These are phyloP conservation scores for Protonemura montana DNA, from an alignment of 2,888 invertebrate species.

Conservation along the genomic window DNA sequence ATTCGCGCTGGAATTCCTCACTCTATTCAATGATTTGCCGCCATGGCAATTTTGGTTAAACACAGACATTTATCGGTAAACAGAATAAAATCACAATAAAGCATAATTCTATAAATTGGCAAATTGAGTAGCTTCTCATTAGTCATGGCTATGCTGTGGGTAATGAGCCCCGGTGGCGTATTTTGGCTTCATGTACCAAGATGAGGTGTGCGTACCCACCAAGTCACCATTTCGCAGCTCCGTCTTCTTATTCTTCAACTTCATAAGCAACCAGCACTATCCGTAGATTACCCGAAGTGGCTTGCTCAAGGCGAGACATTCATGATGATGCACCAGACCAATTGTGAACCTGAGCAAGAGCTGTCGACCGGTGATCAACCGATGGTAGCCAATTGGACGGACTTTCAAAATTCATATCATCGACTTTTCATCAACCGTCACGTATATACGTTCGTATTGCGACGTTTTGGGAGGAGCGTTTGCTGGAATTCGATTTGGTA, in stretches of 20 bases:
- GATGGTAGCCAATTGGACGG: background rate
- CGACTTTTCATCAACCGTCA: background rate
- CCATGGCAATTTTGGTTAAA: background rate
- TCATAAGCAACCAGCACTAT: no score
- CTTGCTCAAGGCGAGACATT: background rate
- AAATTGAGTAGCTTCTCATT: background rate
- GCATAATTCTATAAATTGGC: background rate
- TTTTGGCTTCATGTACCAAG: background rate
- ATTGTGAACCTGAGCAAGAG: background rate
- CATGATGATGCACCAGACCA: background rate
- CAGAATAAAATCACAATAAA: background rate
- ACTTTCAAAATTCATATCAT: background rate
- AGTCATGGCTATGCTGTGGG: background rate
- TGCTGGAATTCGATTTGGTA: no score
- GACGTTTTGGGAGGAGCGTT: background rate
- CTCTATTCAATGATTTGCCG: background rate
- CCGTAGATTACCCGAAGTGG: no score
- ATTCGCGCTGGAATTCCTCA: no score
- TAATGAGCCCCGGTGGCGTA: background rate
- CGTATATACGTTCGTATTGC: background rate
- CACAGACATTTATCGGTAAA: background rate
- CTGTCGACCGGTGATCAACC: background rate
- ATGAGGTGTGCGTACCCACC: no score
- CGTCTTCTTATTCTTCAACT: no score
- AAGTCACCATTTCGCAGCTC: no score